phyloP scores from a whole-genome alignment of 1,140 invertebrate genomes.

The Stegodyphus mimosarum region DNA sequence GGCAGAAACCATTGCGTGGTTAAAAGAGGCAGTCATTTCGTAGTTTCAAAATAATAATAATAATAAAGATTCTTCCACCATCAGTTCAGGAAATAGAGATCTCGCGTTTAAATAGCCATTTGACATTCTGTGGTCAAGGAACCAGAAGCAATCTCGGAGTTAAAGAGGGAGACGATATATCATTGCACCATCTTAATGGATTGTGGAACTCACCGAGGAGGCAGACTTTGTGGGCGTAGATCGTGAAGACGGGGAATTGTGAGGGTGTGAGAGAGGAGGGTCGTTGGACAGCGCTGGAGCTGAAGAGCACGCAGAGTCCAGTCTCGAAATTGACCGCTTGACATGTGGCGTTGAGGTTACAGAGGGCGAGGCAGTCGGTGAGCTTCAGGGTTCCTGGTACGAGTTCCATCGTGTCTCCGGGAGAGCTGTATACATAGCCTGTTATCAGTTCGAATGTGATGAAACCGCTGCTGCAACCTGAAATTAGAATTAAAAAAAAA shows the following conservation, averaged over 20 bases:
- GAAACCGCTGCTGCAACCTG: slow-evolving; percentile 59
- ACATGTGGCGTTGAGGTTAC: slow-evolving; percentile 88
- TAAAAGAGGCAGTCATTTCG: too few species aligned
- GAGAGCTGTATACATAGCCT: slow-evolving; percentile 91
- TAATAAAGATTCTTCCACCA: too few species aligned
- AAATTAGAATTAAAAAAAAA: slow-evolving; percentile 2
- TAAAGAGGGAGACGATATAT: too few species aligned
- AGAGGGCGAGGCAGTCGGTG: slow-evolving; percentile 91
- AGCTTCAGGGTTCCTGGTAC: slow-evolving; percentile 91
- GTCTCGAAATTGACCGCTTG: slow-evolving; percentile 95
- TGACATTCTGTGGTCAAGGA: too few species aligned
- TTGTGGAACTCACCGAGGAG: slow-evolving; percentile 68
- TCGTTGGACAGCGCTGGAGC: slow-evolving; percentile 85
- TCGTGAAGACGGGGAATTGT: slow-evolving; percentile 95
- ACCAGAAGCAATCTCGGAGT: too few species aligned
- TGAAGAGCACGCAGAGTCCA: slow-evolving; percentile 92
- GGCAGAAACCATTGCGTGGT: too few species aligned
- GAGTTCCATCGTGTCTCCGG: slow-evolving; percentile 82
- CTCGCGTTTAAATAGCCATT: too few species aligned
- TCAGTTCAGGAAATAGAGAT: too few species aligned
- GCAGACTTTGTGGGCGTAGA: slow-evolving; percentile 94
- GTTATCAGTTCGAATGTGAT: slow-evolving; percentile 86
- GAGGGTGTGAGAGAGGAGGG: slow-evolving; percentile 88
- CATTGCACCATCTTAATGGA: not conserved
- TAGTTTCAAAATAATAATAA: too few species aligned